phyloP scores from a whole-genome alignment of 2,113 vertebrate species.

The Poeciliopsis retropinna region DNA sequence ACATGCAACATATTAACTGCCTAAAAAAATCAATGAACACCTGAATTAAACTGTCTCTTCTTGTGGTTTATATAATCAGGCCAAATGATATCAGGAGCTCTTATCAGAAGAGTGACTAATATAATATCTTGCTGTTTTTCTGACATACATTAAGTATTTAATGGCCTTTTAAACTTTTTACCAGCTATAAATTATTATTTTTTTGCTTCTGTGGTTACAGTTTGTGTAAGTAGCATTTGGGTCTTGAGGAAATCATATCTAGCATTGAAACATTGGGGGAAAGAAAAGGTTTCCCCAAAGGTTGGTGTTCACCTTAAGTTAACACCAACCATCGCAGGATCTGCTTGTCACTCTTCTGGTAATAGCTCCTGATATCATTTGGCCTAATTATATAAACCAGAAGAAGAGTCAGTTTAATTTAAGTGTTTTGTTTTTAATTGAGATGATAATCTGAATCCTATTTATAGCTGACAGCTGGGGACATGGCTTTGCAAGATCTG shows the following conservation, averaged over 20 bases:
- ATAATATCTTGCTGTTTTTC: slow-evolving; percentile 29
- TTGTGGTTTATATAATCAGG: slow-evolving; percentile 64
- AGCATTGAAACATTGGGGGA: too few relatives aligned
- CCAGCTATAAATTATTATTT: neutral
- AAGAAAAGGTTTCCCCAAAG: too few relatives aligned
- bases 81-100: slow-evolving; percentile 53
- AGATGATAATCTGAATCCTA: slow-evolving; percentile 51
- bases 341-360: neutral
- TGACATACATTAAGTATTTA: neutral
- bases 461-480: slow-evolving; percentile 60
- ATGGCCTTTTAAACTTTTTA: neutral
- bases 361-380: slow-evolving; percentile 47
- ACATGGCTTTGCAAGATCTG: neutral
- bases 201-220: neutral
- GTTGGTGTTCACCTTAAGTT: too few relatives aligned
- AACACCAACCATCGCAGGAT: too few relatives aligned
- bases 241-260: neutral
- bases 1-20: slow-evolving; percentile 64
- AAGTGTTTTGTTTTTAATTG: slow-evolving; percentile 47
- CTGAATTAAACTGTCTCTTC: slow-evolving; percentile 24
- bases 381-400: slow-evolving; percentile 67
- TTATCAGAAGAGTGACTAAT: neutral
- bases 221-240: neutral
- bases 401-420: slow-evolving; percentile 25
- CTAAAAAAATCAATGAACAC: slow-evolving; percentile 68